phyloP scores from a whole-genome alignment of 1,140 invertebrate genomes.

The Calliopsis andreniformis region DNA sequence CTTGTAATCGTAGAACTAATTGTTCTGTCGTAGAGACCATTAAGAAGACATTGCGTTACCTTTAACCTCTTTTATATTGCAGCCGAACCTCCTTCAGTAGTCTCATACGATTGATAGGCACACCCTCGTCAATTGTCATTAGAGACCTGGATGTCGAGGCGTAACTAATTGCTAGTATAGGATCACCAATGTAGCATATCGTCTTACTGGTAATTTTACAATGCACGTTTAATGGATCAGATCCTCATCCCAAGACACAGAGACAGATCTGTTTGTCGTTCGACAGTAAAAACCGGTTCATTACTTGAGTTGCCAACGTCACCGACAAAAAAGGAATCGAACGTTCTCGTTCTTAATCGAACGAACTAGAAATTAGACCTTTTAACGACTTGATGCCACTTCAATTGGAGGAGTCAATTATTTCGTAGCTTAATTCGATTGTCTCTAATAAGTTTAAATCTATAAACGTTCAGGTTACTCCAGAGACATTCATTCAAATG shows the following conservation, averaged over 20 bases:
- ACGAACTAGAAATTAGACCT: slow-evolving; percentile 16
- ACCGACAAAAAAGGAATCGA: slow-evolving; percentile 31
- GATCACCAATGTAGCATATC: slow-evolving; percentile 61
- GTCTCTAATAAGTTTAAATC: neutral
- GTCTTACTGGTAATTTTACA: slow-evolving; percentile 64
- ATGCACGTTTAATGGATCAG: slow-evolving; percentile 67
- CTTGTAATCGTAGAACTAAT: neutral
- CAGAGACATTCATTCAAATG: neutral
- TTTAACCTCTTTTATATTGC: neutral
- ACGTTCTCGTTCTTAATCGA: slow-evolving; percentile 10
- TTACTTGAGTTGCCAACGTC: neutral
- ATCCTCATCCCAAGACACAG: slow-evolving; percentile 63
- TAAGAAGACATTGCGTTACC: neutral
- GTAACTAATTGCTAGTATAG: slow-evolving; percentile 72
- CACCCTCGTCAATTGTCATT: slow-evolving; percentile 71
- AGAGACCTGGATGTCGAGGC: slow-evolving; percentile 66
- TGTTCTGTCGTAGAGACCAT: neutral
- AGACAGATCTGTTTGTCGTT: slow-evolving; percentile 30
- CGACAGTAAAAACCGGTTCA: slow-evolving; percentile 24
- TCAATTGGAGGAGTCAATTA: neutral
- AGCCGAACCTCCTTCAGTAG: slow-evolving; percentile 41
- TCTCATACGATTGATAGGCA: slow-evolving; percentile 60
- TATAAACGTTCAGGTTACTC: neutral
- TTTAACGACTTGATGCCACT: neutral
- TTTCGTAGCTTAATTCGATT: neutral